Evolutionary conservation across 2,888 invertebrate species (phyloP), one percentile per base, ranked within the genome.

Genomic region (Caenorhabditis drosophilae): DNA sequence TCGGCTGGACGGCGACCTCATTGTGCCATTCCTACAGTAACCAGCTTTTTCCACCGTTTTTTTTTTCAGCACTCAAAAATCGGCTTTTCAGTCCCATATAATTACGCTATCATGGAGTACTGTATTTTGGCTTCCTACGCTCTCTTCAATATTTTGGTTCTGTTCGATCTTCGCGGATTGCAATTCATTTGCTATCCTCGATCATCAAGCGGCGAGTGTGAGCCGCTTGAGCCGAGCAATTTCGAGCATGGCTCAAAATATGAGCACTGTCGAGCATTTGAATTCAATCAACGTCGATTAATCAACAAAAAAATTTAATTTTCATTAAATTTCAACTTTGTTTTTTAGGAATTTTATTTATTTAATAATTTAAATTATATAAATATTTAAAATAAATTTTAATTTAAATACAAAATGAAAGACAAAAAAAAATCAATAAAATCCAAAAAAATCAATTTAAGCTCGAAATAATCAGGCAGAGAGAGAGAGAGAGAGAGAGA

Each of bases 111-210:
- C 7, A 67, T 72, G 56, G 81, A 81, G 42, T 81, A 81, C 67
- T 56, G 63, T n/a, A 62, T 76, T 22, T 22, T 78, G 9, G 18
- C 54, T 9, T 38, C 76, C 11, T 81, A 81, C 52, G 45, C 68
- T 12, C 36, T 67, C n/a, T 81, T 78, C 61, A 70, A 78, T 49
- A 51, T 78, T 6, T 55, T 76, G 2, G 41, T 50, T 1, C 56
- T 73, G 2, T 41, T 73, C 31, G 80, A 80, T 54, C 67, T 80
- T 20, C 50, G 73, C 3, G 49, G 70, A 23, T 53, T 77, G 7
- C 61, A 73, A 26, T 75, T 80, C 59, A 66, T 81, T 35, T 81
- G 80, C 44, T 81, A 75, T 60, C 73, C 73, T 27, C 44, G 73
- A 31, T 64, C 70, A 4, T 66, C 66, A 44, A 68, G 70, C 46